Conservation (phyloP, 2,797 vertebrate species). For the Leuciscus waleckii region DNA sequence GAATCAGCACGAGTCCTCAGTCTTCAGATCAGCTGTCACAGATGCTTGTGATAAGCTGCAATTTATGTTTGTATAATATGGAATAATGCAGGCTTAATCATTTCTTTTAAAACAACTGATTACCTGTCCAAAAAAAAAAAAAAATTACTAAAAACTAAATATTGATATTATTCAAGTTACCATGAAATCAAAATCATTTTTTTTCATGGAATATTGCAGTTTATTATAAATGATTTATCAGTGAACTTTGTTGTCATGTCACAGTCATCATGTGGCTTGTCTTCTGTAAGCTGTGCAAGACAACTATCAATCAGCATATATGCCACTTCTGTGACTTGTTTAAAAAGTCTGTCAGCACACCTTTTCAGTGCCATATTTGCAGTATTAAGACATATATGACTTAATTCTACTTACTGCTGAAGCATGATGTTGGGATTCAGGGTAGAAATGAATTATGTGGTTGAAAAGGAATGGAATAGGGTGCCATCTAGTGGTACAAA, state of each 20-base stretch:
- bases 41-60: not conserved
- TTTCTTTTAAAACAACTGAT: not conserved
- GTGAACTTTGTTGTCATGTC: not conserved
- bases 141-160: no score
- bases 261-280: not conserved
- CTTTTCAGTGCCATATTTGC: not conserved
- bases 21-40: constrained; percentile 13
- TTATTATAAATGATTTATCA: not conserved
- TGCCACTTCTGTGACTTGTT: not conserved
- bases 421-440: not conserved
- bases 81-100: not conserved
- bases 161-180: not conserved
- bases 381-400: not conserved
- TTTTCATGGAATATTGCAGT: not conserved
- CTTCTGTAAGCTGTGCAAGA: constrained; percentile 9
- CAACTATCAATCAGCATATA: not conserved
- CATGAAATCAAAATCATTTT: not conserved
- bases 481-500: constrained; percentile 56
- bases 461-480: not conserved
- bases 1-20: constrained; percentile 1
- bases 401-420: not conserved
- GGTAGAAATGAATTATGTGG: not conserved
- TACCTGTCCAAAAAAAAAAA: no score
- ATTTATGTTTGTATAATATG: not conserved
- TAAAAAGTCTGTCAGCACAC: not conserved